Base-by-base conservation (phyloP, 2,797 vertebrate genomes). In the Notoglanidium macrostoma region DNA sequence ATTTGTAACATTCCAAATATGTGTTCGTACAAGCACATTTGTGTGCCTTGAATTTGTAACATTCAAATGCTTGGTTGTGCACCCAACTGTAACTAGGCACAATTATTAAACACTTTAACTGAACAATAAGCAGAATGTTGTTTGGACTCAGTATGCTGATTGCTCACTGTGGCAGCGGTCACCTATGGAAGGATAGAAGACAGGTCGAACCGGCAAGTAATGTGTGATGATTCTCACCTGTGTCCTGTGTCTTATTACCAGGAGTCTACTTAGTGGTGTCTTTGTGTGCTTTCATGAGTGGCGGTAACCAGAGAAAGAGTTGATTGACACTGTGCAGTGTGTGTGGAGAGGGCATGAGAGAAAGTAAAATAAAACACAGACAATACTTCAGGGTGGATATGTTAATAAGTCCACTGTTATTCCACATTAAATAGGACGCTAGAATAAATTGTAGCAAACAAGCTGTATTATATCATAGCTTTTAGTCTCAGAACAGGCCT, bases 1-100 rank as follows among this genome's bases (percentile, higher is more conserved):
- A 87, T 89, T 88, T 91, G 92, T 92, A 87, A 92, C 88, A 87
- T 90, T 89, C 92, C 35, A 73, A 46, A 73, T 44, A 11, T 26
- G 15, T 68, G 70, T 73, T 44, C 46, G 40, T 72, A 19, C 19
- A 44, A 21, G 70, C 40, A 46, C 9, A 44, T 44, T 73, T 73
- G 35, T 46, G 21, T 73, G 70, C 1, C 70, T 73, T 73, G 40
- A 73, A 46, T 73, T 73, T 26, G 19, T 26, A 10, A 44, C 32
- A 19, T 70, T 70, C 15, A 70, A 19, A 21, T 40, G 14, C 67
- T 70, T 15, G 2, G 7, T 9, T 35, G 15, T 32, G 65, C 29
- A 68, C 29, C 65, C 3, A 63, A 10, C 12, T n/a, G 61, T 67
- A 67, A 70, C 67, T 9, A 70, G 15, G 15, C 12, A 67, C 65